Evolutionary conservation across 2,797 vertebrate species (phyloP).

Genomic region (Toxotes lorentzi): DNA sequence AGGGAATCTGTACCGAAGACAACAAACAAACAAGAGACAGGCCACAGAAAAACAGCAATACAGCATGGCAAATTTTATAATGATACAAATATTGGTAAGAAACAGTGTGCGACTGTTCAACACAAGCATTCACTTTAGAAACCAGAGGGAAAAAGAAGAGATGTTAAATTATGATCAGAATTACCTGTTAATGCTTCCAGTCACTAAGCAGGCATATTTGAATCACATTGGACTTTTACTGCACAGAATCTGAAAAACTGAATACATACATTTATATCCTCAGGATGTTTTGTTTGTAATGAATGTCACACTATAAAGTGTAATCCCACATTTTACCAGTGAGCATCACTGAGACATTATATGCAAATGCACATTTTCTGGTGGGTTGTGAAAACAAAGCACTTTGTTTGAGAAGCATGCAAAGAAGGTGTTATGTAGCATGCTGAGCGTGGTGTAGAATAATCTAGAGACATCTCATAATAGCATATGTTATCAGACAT

Average conservation of each 20-base stretch:
- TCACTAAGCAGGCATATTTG: background rate
- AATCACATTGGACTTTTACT: background rate
- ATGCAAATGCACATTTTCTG: background rate
- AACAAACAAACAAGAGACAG: constrained; percentile 4
- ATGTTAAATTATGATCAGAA: constrained; percentile 5
- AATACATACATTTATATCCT: background rate
- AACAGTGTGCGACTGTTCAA: background rate
- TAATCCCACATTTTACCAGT: background rate
- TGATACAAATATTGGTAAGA: background rate
- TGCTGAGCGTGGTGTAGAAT: background rate
- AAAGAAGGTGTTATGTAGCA: background rate
- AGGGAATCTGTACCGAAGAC: constrained; percentile 6
- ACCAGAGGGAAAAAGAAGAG: background rate
- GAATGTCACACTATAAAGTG: background rate
- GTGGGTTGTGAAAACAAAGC: background rate
- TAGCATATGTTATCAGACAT: constrained; percentile 6
- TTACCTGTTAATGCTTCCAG: background rate
- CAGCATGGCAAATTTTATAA: background rate
- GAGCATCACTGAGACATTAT: background rate
- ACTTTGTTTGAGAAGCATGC: background rate
- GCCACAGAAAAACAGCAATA: constrained; percentile 1
- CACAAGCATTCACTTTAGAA: constrained; percentile 2
- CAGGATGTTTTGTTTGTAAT: background rate
- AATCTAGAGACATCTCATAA: background rate
- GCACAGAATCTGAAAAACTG: background rate